These are phyloP conservation scores for Tautogolabrus adspersus DNA, from an alignment of 2,113 vertebrate species.

Conservation along the genomic window DNA sequence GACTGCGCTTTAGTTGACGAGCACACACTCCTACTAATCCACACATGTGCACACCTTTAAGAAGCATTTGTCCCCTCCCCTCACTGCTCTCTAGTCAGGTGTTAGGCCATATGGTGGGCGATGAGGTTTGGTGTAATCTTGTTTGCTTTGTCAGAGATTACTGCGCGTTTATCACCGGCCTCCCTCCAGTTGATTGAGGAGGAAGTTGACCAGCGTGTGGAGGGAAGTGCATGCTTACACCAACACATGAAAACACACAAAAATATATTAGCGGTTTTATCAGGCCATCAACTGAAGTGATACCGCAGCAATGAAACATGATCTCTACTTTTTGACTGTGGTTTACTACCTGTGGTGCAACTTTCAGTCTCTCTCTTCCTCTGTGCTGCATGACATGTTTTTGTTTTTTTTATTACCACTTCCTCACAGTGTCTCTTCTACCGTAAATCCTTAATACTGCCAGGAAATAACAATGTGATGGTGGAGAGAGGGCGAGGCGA, in stretches of 20 bases:
- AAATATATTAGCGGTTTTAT: constrained; percentile 2
- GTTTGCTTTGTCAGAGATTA: constrained; percentile 62
- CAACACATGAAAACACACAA: constrained; percentile 13
- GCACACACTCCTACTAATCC: too few species aligned
- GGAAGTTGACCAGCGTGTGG: constrained; percentile 48
- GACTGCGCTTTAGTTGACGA: too few species aligned
- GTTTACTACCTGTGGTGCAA: constrained; percentile 5
- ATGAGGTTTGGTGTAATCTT: constrained; percentile 66
- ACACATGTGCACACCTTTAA: constrained; percentile 17
- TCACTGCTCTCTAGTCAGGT: constrained; percentile 14
- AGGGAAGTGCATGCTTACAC: background rate
- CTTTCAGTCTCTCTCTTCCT: constrained; percentile 44
- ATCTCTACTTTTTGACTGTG: constrained; percentile 10
- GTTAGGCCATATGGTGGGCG: constrained; percentile 50
- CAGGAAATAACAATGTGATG: constrained; percentile 42
- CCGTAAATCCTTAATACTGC: constrained; percentile 31
- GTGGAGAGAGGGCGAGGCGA: constrained; percentile 28
- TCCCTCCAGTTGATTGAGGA: constrained; percentile 29
- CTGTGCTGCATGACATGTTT: background rate
- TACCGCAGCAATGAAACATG: background rate
- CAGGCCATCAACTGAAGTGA: background rate
- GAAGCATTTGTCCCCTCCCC: background rate
- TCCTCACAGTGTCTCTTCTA: constrained; percentile 32
- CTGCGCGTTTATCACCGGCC: constrained; percentile 41
- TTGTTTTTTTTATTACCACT: constrained; percentile 33